Evolutionary conservation across 1,140 invertebrate species (phyloP).

Genomic region (Nymphalis io): DNA sequence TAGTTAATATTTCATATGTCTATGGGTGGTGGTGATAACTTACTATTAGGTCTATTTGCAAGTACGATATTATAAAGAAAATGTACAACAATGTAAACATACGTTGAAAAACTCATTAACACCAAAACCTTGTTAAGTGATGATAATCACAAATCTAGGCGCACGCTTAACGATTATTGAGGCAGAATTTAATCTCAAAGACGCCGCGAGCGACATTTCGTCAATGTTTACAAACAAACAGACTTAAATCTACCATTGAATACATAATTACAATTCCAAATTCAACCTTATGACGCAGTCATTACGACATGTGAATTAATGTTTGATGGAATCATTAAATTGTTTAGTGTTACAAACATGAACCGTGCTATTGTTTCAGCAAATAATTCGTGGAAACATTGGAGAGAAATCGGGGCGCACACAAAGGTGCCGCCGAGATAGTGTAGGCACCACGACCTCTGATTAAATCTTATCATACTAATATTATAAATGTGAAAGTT

Average conservation of each 20-base stretch:
- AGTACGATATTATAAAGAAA: not conserved
- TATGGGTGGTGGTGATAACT: too few species aligned
- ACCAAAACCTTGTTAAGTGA: slow-evolving; percentile 47
- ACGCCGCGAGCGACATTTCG: slow-evolving; percentile 65
- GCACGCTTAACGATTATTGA: slow-evolving; percentile 67
- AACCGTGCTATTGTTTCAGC: slow-evolving; percentile 75
- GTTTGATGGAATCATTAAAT: slow-evolving; percentile 29
- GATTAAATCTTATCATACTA: slow-evolving; percentile 43
- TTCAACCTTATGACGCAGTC: slow-evolving; percentile 34
- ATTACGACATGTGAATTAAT: slow-evolving; percentile 19
- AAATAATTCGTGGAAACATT: slow-evolving; percentile 76
- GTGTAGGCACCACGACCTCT: slow-evolving; percentile 45
- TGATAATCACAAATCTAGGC: slow-evolving; percentile 69
- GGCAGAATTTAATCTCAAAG: slow-evolving; percentile 74
- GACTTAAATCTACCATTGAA: slow-evolving; percentile 33
- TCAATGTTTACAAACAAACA: slow-evolving; percentile 62
- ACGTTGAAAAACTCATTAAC: slow-evolving; percentile 48
- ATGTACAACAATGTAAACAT: not conserved
- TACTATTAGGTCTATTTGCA: too few species aligned
- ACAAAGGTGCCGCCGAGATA: slow-evolving; percentile 63
- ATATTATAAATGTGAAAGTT: not conserved
- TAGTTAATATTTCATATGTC: too few species aligned
- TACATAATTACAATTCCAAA: slow-evolving; percentile 28
- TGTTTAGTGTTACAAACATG: slow-evolving; percentile 58
- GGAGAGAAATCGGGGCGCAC: slow-evolving; percentile 68